A percentile compares a stretch with the other conserved stretches of the same genome.
Conservation (phyloP, 2,888 invertebrate genomes). For the Sthenelais limicola region DNA sequence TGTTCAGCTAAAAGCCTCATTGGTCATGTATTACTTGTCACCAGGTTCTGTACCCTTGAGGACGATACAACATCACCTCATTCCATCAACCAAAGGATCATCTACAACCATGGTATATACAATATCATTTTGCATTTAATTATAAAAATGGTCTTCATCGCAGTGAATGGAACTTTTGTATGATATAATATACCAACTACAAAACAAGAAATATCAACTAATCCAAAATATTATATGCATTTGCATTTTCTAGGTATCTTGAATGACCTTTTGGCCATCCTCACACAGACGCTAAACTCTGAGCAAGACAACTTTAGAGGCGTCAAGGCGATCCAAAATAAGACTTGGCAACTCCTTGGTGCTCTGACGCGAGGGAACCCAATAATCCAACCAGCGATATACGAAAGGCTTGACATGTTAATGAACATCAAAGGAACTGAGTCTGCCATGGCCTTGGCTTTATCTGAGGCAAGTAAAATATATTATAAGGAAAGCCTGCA, state of each 20-base stretch:
- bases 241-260: not conserved
- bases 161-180: too few relatives aligned
- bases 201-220: too few relatives aligned
- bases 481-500: not conserved
- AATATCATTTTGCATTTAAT: too few relatives aligned
- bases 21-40: constrained; percentile 23
- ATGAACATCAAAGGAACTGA: constrained; percentile 19
- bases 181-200: too few relatives aligned
- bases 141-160: too few relatives aligned
- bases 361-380: constrained; percentile 22
- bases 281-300: not conserved
- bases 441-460: constrained; percentile 10
- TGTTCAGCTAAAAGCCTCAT: not conserved
- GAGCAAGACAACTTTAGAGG: not conserved
- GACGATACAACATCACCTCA: constrained; percentile 47
- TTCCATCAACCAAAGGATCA: constrained; percentile 51
- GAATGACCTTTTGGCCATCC: constrained; percentile 2
- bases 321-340: constrained; percentile 22
- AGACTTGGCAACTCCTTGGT: constrained; percentile 9
- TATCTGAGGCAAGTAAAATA: constrained; percentile 41
- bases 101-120: constrained; percentile 45
- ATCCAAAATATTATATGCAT: not conserved
- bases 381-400: constrained; percentile 6
- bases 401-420: constrained; percentile 29
- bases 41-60: constrained; percentile 50